phyloP scores from a whole-genome alignment of 2,888 invertebrate species.

The Cataglyphis altisquamis region DNA sequence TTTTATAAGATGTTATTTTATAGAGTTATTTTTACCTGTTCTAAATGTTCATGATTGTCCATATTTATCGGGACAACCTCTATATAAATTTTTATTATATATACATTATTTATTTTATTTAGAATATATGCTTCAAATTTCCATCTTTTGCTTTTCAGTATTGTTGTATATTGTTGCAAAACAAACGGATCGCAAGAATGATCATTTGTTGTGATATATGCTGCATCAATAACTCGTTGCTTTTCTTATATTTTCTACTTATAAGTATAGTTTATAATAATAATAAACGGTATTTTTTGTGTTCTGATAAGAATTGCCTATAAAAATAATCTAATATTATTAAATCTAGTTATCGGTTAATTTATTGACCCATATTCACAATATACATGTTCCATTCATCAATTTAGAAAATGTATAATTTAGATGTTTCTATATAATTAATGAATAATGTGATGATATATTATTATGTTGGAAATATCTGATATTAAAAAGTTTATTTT shows the following conservation, averaged over 20 bases:
- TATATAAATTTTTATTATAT: neutral
- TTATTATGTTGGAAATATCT: neutral
- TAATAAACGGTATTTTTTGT: neutral
- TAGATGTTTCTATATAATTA: neutral
- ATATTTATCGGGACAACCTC: too few species aligned
- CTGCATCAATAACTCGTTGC: neutral
- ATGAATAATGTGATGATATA: neutral
- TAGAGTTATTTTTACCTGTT: too few species aligned
- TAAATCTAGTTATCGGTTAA: neutral
- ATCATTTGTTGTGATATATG: neutral
- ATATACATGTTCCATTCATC: too few species aligned
- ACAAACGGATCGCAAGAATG: neutral
- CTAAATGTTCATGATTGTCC: too few species aligned
- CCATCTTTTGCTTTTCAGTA: neutral
- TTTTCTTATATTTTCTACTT: neutral
- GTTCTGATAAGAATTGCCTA: neutral
- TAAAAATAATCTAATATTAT: neutral
- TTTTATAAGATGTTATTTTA: too few species aligned
- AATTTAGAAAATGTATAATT: too few species aligned
- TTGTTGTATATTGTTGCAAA: neutral
- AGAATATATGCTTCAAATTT: neutral
- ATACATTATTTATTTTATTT: neutral
- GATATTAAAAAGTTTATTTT: neutral
- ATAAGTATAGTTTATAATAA: neutral
- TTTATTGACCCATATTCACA: too few species aligned